phyloP scores from a whole-genome alignment of 2,797 vertebrate genomes.

The Epinephelus awoara region DNA sequence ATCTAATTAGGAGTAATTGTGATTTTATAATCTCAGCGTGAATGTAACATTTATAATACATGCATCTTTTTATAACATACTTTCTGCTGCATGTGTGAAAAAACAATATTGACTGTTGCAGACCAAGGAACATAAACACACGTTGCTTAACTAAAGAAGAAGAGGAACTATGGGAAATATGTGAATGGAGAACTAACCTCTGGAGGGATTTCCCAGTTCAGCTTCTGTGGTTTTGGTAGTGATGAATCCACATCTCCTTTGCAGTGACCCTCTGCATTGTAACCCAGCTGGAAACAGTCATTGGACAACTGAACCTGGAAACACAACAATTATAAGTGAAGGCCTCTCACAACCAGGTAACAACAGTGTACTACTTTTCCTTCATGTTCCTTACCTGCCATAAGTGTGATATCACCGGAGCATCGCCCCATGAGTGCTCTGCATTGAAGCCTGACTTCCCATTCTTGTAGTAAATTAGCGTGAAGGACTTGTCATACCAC shows the following conservation, averaged over 20 bases:
- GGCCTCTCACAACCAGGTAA: neutral
- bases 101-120: neutral
- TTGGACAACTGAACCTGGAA: constrained; percentile 90
- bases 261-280: constrained; percentile 91
- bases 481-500: constrained; percentile 92
- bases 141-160: neutral
- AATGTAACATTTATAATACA: too few species aligned
- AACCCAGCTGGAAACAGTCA: constrained; percentile 92
- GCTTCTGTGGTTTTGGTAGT: constrained; percentile 87
- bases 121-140: neutral
- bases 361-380: neutral
- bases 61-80: too few species aligned
- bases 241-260: constrained; percentile 87
- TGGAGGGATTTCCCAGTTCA: constrained; percentile 90
- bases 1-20: too few species aligned
- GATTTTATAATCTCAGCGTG: too few species aligned
- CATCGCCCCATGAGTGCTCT: constrained; percentile 94
- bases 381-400: constrained; percentile 87
- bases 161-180: neutral
- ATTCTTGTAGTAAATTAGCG: constrained; percentile 89
- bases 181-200: constrained; percentile 78
- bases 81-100: neutral
- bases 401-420: constrained; percentile 89
- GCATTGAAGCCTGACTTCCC: constrained; percentile 92
- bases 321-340: neutral